phyloP scores from a whole-genome alignment of 1,140 invertebrate genomes.

The Plectus sambesii region DNA sequence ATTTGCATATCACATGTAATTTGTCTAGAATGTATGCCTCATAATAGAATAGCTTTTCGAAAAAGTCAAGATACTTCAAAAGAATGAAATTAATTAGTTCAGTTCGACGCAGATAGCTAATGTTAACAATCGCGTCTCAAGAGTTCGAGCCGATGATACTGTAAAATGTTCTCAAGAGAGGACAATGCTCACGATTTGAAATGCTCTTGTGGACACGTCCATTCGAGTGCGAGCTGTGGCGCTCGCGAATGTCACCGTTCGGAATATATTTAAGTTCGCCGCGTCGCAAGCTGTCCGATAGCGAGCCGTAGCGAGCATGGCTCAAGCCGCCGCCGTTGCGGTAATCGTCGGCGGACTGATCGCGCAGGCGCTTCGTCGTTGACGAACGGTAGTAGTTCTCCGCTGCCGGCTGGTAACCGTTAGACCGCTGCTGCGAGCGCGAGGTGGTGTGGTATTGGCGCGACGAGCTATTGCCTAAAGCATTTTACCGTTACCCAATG shows the following conservation, averaged over 20 bases:
- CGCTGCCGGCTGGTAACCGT: conserved; percentile 13
- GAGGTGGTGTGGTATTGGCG: too few species aligned
- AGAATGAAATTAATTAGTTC: too few species aligned
- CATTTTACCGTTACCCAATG: too few species aligned
- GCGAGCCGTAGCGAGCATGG: conserved; percentile 33
- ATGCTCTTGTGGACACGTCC: conserved; percentile 33
- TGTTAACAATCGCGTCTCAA: too few species aligned
- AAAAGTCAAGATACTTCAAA: too few species aligned
- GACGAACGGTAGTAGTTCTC: conserved; percentile 22
- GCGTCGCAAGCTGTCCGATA: conserved; percentile 36
- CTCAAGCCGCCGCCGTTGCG: conserved; percentile 19
- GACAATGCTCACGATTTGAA: conserved; percentile 20
- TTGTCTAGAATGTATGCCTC: too few species aligned
- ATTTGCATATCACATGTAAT: too few species aligned
- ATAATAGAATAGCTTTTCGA: too few species aligned
- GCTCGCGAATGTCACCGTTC: conserved; percentile 34
- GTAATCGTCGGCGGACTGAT: conserved; percentile 19
- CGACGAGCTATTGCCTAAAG: too few species aligned
- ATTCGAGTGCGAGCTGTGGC: conserved; percentile 12
- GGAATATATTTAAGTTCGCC: conserved; percentile 39
- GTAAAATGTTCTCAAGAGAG: neutral
- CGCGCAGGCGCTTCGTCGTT: conserved; percentile 9
- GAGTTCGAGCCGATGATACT: conserved; percentile 14
- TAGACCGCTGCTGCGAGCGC: too few species aligned
- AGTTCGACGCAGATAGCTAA: too few species aligned